A percentile compares a stretch with the other conserved stretches of the same genome.
These are phyloP conservation scores for Disparrhopalites patrizii DNA, from an alignment of 2,888 invertebrate species.

Conservation along the genomic window DNA sequence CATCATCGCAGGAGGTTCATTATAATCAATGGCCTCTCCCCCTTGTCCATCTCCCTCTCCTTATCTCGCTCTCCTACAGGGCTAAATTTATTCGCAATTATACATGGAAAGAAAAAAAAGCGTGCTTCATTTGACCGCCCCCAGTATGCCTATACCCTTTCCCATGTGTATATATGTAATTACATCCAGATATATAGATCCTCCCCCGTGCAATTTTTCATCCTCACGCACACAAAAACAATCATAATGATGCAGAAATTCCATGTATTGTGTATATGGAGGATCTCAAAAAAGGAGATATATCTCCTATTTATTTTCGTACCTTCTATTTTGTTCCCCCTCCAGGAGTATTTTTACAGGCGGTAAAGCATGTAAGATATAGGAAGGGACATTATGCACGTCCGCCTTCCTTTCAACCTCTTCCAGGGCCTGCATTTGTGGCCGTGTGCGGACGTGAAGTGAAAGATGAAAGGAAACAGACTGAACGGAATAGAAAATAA, in stretches of 20 bases:
- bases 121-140: background rate
- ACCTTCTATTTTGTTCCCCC: too few relatives aligned
- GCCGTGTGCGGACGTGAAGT: conserved; percentile 18
- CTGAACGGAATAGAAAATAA: conserved; percentile 16
- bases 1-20: background rate
- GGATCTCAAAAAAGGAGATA: too few relatives aligned
- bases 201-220: too few relatives aligned
- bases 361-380: background rate
- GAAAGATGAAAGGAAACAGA: conserved; percentile 17
- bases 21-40: too few relatives aligned
- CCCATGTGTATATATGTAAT: background rate
- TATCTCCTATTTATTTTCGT: too few relatives aligned
- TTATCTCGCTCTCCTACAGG: background rate
- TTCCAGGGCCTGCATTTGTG: background rate
- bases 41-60: background rate
- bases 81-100: conserved; percentile 21
- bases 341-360: background rate
- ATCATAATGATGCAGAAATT: background rate
- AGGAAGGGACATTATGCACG: background rate
- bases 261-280: too few relatives aligned
- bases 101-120: background rate
- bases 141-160: background rate
- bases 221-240: too few relatives aligned
- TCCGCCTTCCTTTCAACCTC: background rate
- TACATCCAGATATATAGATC: background rate